Conservation (phyloP, 2,113 vertebrate species). For the Delphinus delphis region DNA sequence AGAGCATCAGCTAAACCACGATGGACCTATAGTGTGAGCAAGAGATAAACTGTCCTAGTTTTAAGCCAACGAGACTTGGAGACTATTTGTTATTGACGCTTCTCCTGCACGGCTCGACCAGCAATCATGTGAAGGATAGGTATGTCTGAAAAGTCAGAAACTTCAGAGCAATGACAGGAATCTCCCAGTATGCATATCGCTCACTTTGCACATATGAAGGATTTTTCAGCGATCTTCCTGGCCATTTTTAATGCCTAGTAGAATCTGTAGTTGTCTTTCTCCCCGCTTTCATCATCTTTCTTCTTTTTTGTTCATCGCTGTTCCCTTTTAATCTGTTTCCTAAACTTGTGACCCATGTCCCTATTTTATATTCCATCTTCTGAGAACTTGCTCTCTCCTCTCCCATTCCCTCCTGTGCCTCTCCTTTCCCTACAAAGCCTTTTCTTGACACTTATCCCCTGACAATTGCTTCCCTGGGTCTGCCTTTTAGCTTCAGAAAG, state of each 20-base stretch:
- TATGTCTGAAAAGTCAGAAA: slow-evolving; percentile 15
- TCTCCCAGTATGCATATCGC: neutral
- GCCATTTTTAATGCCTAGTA: slow-evolving; percentile 48
- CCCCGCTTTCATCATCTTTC: slow-evolving; percentile 54
- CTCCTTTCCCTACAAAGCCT: slow-evolving; percentile 64
- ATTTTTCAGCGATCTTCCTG: slow-evolving; percentile 46
- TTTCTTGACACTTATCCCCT: slow-evolving; percentile 70
- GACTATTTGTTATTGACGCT: neutral
- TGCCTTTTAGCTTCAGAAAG: slow-evolving; percentile 74
- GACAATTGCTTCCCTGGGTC: slow-evolving; percentile 61
- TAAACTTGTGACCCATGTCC: slow-evolving; percentile 70
- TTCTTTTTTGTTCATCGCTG: slow-evolving; percentile 65
- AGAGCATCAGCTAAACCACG: neutral
- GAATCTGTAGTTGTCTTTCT: slow-evolving; percentile 51
- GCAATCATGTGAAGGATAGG: neutral
- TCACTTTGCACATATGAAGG: neutral
- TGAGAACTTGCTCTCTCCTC: slow-evolving; percentile 43
- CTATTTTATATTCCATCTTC: slow-evolving; percentile 68
- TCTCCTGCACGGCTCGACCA: neutral
- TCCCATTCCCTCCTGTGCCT: slow-evolving; percentile 13
- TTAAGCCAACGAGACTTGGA: neutral
- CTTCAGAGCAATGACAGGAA: neutral
- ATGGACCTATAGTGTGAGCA: neutral
- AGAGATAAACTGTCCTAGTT: neutral
- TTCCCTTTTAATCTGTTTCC: slow-evolving; percentile 71